Conservation (phyloP, 1,140 invertebrate genomes). For the Streblospio benedicti region DNA sequence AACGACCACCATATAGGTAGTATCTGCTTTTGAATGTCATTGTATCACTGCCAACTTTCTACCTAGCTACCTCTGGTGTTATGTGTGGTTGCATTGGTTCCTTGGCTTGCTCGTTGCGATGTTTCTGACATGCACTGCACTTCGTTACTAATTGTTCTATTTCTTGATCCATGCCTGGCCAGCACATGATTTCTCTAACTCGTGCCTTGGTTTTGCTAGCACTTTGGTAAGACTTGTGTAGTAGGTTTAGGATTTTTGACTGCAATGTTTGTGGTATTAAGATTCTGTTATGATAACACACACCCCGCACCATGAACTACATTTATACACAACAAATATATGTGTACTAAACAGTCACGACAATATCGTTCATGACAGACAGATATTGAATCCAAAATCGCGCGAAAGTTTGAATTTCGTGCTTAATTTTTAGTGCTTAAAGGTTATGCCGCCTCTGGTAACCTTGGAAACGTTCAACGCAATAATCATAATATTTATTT, state of each 20-base stretch:
- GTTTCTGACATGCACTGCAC: neutral
- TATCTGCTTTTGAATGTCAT: neutral
- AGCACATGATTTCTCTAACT: neutral
- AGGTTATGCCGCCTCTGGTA: no score
- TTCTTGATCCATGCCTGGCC: neutral
- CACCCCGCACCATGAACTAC: no score
- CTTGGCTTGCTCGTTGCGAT: neutral
- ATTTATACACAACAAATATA: no score
- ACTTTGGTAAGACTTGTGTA: neutral
- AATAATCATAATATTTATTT: no score
- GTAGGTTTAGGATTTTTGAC: neutral
- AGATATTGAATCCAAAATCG: no score
- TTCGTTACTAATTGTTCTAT: neutral
- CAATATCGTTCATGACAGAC: no score
- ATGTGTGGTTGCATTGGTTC: slow-evolving; percentile 1
- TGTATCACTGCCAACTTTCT: slow-evolving; percentile 3
- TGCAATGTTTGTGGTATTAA: neutral
- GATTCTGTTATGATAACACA: neutral
- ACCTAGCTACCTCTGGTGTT: slow-evolving; percentile 5
- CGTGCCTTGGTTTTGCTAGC: neutral
- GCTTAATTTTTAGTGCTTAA: no score
- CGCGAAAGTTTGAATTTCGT: no score
- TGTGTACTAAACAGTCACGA: no score
- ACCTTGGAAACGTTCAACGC: no score
- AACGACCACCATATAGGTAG: slow-evolving; percentile 10